Evolutionary conservation across 2,888 invertebrate genomes (phyloP).

Genomic region (Agriotes lineatus): DNA sequence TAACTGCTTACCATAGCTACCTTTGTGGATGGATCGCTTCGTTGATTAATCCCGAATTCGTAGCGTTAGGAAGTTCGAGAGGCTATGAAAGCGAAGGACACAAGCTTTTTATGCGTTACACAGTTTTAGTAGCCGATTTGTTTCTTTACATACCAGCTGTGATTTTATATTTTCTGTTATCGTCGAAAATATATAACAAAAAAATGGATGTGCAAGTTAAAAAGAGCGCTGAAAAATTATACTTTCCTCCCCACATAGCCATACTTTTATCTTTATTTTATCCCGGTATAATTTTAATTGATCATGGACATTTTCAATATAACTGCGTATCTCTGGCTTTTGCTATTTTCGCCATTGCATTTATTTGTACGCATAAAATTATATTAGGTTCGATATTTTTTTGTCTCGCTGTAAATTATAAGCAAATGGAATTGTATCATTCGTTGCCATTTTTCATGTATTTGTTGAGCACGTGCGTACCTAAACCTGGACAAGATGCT

Average conservation of each 20-base stretch:
- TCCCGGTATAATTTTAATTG: constrained; percentile 94
- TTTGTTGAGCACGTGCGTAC: constrained; percentile 78
- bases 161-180: constrained; percentile 59
- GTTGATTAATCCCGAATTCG: constrained; percentile 80
- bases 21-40: constrained; percentile 80
- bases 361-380: constrained; percentile 72
- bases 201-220: constrained; percentile 11
- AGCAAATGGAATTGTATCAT: constrained; percentile 99
- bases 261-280: constrained; percentile 76
- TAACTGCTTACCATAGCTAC: constrained; percentile 97
- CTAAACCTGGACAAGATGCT: constrained; percentile 64
- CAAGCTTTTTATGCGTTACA: constrained; percentile 93
- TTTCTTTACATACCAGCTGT: constrained; percentile 85
- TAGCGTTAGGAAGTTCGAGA: constrained; percentile 83
- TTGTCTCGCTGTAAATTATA: constrained; percentile 92
- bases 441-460: constrained; percentile 95
- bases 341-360: constrained; percentile 79
- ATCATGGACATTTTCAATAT: constrained; percentile 99
- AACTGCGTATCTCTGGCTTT: constrained; percentile 95
- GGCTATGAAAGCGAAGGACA: constrained; percentile 87
- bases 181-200: constrained; percentile 25
- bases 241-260: too few species aligned
- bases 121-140: constrained; percentile 86
- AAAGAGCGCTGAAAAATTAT: constrained; percentile 53
- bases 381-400: constrained; percentile 82